Evolutionary conservation across 2,797 vertebrate genomes (phyloP).

Genomic region (Platalea minor): DNA sequence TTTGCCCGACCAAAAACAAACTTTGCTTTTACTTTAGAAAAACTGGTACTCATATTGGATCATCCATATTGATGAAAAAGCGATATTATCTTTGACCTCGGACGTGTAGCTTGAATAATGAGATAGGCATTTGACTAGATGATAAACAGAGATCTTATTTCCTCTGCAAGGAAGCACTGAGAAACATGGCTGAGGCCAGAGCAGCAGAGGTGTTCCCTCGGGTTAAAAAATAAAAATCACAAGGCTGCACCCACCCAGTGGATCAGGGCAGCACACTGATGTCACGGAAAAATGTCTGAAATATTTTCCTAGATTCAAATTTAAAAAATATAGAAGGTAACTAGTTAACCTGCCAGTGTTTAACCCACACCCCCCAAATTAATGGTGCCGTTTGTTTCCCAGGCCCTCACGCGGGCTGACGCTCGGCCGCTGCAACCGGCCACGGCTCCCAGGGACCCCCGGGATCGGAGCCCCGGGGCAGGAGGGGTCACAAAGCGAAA

Average conservation of each 20-base stretch:
- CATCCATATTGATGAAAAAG: not conserved
- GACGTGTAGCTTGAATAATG: not conserved
- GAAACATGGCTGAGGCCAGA: not conserved
- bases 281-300: not conserved
- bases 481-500: not conserved
- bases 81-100: not conserved
- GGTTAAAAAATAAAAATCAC: not conserved
- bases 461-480: fast-evolving
- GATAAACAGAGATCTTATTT: slow-evolving; percentile 23
- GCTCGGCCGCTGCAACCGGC: not conserved
- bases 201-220: not conserved
- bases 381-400: fast-evolving
- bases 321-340: not conserved
- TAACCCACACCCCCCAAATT: not conserved
- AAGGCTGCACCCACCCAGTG: not conserved
- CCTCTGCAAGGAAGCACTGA: not conserved
- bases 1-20: not conserved
- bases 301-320: not conserved
- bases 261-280: not conserved
- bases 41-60: not conserved
- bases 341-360: not conserved
- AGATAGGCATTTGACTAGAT: not conserved
- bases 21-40: not conserved
- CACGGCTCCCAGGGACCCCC: not conserved
- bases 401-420: not conserved